Percentiles rank a stretch among this genome's conserved stretches.
phyloP scores from a whole-genome alignment of 2,797 vertebrate species.

The Peromyscus aztecus region DNA sequence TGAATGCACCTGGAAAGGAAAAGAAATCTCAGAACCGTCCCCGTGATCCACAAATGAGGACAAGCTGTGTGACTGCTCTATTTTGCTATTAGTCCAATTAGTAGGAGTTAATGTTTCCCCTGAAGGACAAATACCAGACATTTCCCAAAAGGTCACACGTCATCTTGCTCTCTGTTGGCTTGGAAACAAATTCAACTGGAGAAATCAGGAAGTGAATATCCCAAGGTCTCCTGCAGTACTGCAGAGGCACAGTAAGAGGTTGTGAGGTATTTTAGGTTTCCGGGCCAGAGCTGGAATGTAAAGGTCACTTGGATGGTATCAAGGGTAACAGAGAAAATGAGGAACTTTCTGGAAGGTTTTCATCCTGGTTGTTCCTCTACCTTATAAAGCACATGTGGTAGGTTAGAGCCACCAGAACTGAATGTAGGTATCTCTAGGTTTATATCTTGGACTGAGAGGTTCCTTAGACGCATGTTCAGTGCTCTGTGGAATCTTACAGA shows the following conservation, averaged over 20 bases:
- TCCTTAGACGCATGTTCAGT: not conserved
- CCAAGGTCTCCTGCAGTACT: not conserved
- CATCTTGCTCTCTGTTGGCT: constrained; percentile 29
- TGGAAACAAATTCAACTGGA: constrained; percentile 62
- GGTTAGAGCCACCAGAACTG: not conserved
- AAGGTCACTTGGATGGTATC: not conserved
- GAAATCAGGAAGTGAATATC: constrained; percentile 62
- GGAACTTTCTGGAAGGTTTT: not conserved
- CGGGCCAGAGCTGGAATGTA: not conserved
- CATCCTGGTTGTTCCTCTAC: not conserved
- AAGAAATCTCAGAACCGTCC: not conserved
- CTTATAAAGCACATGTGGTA: not conserved
- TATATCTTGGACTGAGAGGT: not conserved
- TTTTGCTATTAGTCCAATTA: constrained; percentile 51
- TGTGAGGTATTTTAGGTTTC: constrained; percentile 20
- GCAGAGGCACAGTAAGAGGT: not conserved
- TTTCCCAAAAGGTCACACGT: constrained; percentile 73
- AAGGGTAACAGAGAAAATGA: not conserved
- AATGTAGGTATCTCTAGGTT: not conserved
- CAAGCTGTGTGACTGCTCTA: not conserved
- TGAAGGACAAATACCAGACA: constrained; percentile 67
- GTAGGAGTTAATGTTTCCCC: constrained; percentile 49
- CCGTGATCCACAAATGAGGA: not conserved
- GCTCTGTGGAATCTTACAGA: not conserved
- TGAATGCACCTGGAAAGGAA: not conserved